A percentile compares a stretch with the other conserved stretches of the same genome.
phyloP scores from a whole-genome alignment of 2,888 invertebrate genomes.

The Cremastinae sp. region DNA sequence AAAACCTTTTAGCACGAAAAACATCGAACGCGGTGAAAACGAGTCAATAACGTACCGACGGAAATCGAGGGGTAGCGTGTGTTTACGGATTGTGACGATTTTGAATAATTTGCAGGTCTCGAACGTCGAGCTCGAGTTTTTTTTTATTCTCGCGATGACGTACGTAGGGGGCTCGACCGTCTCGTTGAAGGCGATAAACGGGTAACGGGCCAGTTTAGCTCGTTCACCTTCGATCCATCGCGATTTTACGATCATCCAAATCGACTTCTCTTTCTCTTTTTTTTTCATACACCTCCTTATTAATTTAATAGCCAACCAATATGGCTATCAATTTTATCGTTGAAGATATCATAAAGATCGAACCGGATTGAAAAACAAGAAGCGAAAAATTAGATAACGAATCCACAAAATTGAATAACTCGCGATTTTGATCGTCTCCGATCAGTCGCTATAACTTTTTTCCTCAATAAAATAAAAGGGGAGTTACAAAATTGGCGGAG shows the following conservation, averaged over 20 bases:
- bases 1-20: background rate
- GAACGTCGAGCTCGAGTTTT: no score
- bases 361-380: no score
- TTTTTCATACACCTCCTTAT: no score
- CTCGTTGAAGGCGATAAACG: constrained; percentile 46
- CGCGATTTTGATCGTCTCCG: no score
- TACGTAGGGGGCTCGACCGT: constrained; percentile 58
- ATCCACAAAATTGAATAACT: no score
- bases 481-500: background rate
- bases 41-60: background rate
- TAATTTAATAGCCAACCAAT: no score
- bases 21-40: no score
- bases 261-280: background rate
- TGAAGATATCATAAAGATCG: no score
- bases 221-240: constrained; percentile 39
- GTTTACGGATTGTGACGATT: constrained; percentile 43
- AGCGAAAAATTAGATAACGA: no score
- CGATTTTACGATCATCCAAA: constrained; percentile 10
- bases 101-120: constrained; percentile 10
- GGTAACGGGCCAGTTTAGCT: constrained; percentile 42
- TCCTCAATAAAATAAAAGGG: background rate
- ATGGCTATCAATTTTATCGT: no score
- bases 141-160: constrained; percentile 37
- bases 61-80: no score
- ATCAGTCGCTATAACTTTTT: background rate